Evolutionary conservation across 2,797 vertebrate species (phyloP).

Genomic region (Pseudochaenichthys georgianus): DNA sequence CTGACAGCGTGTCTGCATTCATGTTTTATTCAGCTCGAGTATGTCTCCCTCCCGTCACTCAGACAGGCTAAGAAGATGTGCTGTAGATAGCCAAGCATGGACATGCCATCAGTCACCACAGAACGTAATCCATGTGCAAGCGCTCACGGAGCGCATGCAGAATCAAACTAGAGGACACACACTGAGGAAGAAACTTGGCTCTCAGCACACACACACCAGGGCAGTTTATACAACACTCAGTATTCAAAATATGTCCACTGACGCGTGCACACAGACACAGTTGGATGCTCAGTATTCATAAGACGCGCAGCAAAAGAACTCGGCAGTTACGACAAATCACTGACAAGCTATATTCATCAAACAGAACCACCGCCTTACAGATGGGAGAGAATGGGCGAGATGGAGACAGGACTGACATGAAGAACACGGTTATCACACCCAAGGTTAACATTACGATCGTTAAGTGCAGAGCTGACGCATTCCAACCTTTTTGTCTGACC

Average conservation of each 20-base stretch:
- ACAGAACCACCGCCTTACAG: slow-evolving; percentile 12
- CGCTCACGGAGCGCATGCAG: slow-evolving; percentile 3
- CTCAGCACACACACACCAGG: neutral
- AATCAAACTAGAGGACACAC: slow-evolving; percentile 48
- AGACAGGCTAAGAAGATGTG: slow-evolving; percentile 58
- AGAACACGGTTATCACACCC: slow-evolving; percentile 23
- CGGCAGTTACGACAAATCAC: slow-evolving; percentile 40
- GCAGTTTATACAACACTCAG: slow-evolving; percentile 19
- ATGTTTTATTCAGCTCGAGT: slow-evolving; percentile 78
- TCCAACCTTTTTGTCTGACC: neutral
- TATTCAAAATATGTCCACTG: slow-evolving; percentile 26
- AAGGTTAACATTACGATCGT: slow-evolving; percentile 18
- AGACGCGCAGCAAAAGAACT: slow-evolving; percentile 26
- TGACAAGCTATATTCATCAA: slow-evolving; percentile 58
- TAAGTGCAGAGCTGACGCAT: slow-evolving; percentile 10
- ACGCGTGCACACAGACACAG: slow-evolving; percentile 13
- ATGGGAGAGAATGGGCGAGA: slow-evolving; percentile 30
- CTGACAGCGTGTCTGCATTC: slow-evolving; percentile 68
- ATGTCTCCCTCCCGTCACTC: slow-evolving; percentile 58
- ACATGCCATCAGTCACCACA: slow-evolving; percentile 59
- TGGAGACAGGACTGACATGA: slow-evolving; percentile 33
- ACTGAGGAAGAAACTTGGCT: neutral
- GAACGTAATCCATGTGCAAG: slow-evolving; percentile 44
- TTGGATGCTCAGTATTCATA: slow-evolving; percentile 46
- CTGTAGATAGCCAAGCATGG: slow-evolving; percentile 56